Base-by-base conservation (phyloP, 2,113 vertebrate genomes). In the Myrmecophaga tridactyla region DNA sequence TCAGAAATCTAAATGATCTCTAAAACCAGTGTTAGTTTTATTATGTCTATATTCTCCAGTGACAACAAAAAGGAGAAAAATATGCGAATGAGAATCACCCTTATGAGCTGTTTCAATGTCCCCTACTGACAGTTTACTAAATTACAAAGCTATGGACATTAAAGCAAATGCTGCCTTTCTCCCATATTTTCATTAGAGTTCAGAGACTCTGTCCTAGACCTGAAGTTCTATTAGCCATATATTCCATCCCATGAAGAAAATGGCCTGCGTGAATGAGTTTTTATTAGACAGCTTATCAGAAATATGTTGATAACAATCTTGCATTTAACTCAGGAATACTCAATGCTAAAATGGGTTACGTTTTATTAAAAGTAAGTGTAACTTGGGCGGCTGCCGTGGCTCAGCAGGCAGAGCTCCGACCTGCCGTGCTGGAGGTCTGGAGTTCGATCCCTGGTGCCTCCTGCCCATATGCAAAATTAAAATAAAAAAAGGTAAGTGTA, bases 21-120 rank as follows among this genome's bases (percentile, higher is more conserved):
- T 89, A 78, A 93, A 83, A 92, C 86, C 90, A 69, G 62, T 8
- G 39, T 75, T 92, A 60, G 84, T 60, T 96, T 96, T 93, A 92
- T 69, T 72, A 46, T 36, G 75, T 92, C 94, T 82, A 87, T 48
- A 51, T 95, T 92, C 82, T 73, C 87, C 96, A 29, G 23, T 3
- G 41, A 92, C 11, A 13, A 76, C 53, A 62, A 89, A 82, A n/a
- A 39, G 43, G 14, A 36, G 56, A 76, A 13, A 46, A 60, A 63
- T 0, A 13, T 0, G n/a, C 18, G 13, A 0, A 2, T 31, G 15
- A 48, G 39, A 89, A 3, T 2, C 23, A 23, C 31, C n/a, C 21
- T 69, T 34, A 7, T 0, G 6, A 2, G 39, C 0, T 34, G 70
- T 27, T 73, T 7, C 11, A 43, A 1, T 80, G 95, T 62, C 96